These are phyloP conservation scores for Eustalomyia histrio DNA, from an alignment of 2,888 invertebrate genomes.

Conservation along the genomic window DNA sequence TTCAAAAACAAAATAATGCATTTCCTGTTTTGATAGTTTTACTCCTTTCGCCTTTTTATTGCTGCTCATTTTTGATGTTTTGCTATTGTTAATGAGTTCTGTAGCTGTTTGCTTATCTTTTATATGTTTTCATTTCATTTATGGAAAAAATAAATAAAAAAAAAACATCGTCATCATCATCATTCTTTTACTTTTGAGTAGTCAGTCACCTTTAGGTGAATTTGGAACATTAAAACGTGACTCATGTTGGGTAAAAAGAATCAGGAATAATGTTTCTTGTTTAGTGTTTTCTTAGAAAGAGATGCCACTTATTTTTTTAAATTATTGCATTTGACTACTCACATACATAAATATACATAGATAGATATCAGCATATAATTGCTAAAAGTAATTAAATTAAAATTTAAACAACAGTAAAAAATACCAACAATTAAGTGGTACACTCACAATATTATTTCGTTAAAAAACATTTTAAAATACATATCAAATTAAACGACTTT, in stretches of 20 bases:
- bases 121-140: background rate
- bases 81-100: background rate
- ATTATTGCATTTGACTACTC: background rate
- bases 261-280: slow-evolving; percentile 14
- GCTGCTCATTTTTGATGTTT: background rate
- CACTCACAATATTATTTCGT: no score
- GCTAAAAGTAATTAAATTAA: no score
- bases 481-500: no score
- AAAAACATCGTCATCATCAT: background rate
- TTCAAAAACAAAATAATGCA: slow-evolving; percentile 7
- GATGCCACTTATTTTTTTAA: background rate
- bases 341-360: background rate
- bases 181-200: slow-evolving; percentile 11
- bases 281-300: background rate
- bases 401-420: no score
- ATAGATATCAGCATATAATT: no score
- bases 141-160: background rate
- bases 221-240: slow-evolving; percentile 54
- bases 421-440: no score
- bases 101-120: background rate
- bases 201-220: slow-evolving; percentile 38
- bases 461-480: no score
- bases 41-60: background rate
- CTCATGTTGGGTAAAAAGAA: slow-evolving; percentile 47
- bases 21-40: slow-evolving; percentile 29